Percentiles rank a stretch among this genome's conserved stretches.
phyloP scores from a whole-genome alignment of 2,113 vertebrate species.

The Rhombomys opimus region DNA sequence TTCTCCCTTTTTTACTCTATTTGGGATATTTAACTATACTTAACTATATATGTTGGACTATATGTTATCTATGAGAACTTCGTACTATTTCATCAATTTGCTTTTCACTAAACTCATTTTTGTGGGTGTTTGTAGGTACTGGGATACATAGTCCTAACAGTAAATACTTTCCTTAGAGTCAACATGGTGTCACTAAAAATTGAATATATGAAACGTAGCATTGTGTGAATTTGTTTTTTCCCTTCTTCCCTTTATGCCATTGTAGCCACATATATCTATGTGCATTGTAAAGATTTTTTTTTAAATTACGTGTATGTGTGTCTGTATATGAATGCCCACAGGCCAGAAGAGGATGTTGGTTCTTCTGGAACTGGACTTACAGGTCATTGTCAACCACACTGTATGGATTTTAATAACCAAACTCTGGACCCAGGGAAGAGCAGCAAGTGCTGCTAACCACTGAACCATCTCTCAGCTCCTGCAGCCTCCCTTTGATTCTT shows the following conservation, averaged over 20 bases:
- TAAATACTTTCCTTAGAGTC: neutral
- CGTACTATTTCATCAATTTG: neutral
- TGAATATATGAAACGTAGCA: no score
- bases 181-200: neutral
- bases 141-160: neutral
- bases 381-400: neutral
- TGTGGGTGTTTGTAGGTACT: neutral
- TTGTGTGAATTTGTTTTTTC: neutral
- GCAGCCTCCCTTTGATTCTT: neutral
- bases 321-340: neutral
- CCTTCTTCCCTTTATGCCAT: neutral
- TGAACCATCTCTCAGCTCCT: neutral
- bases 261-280: neutral
- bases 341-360: neutral
- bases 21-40: neutral
- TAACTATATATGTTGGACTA: neutral
- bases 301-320: neutral
- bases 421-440: neutral
- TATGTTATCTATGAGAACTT: neutral
- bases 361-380: neutral
- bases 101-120: neutral
- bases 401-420: neutral
- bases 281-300: neutral
- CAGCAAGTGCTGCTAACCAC: no score
- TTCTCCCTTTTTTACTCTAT: neutral